Conservation (phyloP, 2,888 invertebrate species). For the Coenonympha glycerion region DNA sequence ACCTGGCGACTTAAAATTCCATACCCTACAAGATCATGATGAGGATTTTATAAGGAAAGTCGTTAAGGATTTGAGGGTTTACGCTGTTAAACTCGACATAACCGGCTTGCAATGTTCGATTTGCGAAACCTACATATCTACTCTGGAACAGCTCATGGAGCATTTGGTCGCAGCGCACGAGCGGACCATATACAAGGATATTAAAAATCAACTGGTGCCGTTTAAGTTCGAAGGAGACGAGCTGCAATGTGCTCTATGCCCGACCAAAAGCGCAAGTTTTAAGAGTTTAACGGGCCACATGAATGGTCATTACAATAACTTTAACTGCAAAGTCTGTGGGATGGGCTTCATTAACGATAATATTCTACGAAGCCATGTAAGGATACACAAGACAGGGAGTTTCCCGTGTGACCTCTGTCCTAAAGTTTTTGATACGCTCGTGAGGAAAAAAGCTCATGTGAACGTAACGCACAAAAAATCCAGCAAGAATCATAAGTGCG, state of each 20-base stretch:
- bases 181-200: conserved; percentile 44
- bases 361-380: conserved; percentile 27
- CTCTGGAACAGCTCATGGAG: conserved; percentile 43
- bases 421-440: no score
- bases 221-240: conserved; percentile 35
- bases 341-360: conserved; percentile 35
- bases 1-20: conserved; percentile 33
- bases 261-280: conserved; percentile 32
- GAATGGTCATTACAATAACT: conserved; percentile 46
- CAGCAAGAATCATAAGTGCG: no score
- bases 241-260: conserved; percentile 41
- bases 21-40: conserved; percentile 24
- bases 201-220: conserved; percentile 53
- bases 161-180: conserved; percentile 47
- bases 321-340: conserved; percentile 41
- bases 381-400: conserved; percentile 31
- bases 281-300: conserved; percentile 42
- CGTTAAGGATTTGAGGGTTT: conserved; percentile 30
- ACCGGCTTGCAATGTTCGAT: conserved; percentile 45
- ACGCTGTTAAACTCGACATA: conserved; percentile 53
- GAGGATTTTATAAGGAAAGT: conserved; percentile 24
- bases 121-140: conserved; percentile 38
- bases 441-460: no score
- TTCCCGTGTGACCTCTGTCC: no score
- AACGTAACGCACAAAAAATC: no score